Evolutionary conservation across 2,888 invertebrate genomes (phyloP), one percentile per base, ranked within the genome.

Genomic region (Panopea generosa): DNA sequence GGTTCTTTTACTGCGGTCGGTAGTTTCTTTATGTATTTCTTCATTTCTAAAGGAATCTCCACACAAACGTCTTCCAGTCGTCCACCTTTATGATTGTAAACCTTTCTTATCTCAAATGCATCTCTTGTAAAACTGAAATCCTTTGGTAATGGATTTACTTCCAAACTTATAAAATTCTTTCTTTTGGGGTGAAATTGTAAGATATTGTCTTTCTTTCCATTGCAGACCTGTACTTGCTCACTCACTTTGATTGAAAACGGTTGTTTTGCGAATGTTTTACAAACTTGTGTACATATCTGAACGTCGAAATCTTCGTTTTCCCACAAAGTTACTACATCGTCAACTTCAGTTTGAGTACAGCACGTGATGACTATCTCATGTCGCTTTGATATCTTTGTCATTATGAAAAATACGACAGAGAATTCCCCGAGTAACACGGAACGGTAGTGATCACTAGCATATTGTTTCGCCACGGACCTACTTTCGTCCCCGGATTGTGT

Each of bases 331-430:
- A 60, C 60, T 14, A 27, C 47, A 47, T 45, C 49, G 20, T 60
- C 47, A 18, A 49, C 60, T 47, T 60, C 60, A 18, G 45, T 47
- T 29, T 60, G 47, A n/a, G 29, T 20, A 0, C 47, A 60, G 49
- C 60, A 60, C 27, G 60, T 60, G 60, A 60, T 29, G 18, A 60
- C 29, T 2, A 60, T 20, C 49, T 60, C 49, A n/a, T 47, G 49
- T 3, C 49, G 22, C 26, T 60, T 60, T 27, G 45, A 47, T 7
- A 33, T 4, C 11, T 33, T 33, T 4, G 33, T 33, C 33, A 33
- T 33, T 7, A 33, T 33, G 33, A 7, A 11, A 11, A 33, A 33
- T 7, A 33, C 11, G 33, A 33, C 33, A 33, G 4, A 4, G 33
- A 33, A 33, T 11, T 33, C 33, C 33, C 4, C 33, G 11, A 33